Conservation (phyloP, 2,888 invertebrate species). For the Hermaeophaga mercurialis region DNA sequence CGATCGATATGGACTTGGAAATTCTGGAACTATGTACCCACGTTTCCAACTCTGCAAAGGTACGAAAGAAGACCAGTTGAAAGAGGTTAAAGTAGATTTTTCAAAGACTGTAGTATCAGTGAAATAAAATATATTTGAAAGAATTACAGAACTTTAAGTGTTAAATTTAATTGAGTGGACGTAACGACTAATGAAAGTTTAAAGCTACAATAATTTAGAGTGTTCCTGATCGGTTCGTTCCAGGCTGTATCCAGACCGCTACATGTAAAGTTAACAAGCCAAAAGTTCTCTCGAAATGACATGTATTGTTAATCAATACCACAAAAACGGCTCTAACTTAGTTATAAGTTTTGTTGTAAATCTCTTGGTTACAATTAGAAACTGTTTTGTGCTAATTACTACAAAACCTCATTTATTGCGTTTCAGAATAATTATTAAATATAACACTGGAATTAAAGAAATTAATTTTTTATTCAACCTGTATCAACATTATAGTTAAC, state of each 20-base stretch:
- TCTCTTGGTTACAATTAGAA: not conserved
- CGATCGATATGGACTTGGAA: not conserved
- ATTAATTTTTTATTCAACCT: no score
- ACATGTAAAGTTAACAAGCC: constrained; percentile 16
- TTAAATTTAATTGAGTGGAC: constrained; percentile 7
- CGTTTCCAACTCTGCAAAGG: no score
- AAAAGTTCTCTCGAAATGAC: constrained; percentile 16
- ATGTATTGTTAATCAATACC: constrained; percentile 21
- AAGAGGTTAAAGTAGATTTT: no score
- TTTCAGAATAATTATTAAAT: no score
- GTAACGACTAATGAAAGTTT: not conserved
- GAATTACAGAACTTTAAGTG: no score
- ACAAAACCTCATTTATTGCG: no score
- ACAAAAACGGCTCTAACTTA: constrained; percentile 11
- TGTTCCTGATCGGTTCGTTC: constrained; percentile 17
- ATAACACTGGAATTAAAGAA: no score
- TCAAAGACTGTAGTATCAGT: no score
- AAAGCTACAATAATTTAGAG: constrained; percentile 6
- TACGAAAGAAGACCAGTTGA: no score
- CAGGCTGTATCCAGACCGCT: constrained; percentile 15
- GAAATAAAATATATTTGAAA: no score
- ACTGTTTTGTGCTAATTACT: not conserved
- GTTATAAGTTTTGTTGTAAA: not conserved
- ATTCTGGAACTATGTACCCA: no score
- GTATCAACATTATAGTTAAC: no score